Conservation (phyloP, 1,140 invertebrate genomes). For the Oedothorax gibbosus region DNA sequence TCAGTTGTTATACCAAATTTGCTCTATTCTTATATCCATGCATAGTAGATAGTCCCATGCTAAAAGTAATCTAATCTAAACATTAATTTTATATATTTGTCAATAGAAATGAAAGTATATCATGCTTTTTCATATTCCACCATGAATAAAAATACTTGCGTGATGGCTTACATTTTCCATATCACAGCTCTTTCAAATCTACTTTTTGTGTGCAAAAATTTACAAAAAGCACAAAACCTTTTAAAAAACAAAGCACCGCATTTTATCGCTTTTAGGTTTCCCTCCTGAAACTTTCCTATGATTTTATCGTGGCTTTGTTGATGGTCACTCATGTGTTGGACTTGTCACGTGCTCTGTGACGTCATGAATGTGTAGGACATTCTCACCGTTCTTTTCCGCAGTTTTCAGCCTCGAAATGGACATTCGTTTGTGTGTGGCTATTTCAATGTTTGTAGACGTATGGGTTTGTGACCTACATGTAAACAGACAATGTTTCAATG, state of each 20-base stretch:
- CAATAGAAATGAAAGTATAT: too few relatives aligned
- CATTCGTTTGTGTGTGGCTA: constrained; percentile 2
- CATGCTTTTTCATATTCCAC: too few relatives aligned
- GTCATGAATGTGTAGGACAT: constrained; percentile 24
- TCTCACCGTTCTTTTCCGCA: neutral
- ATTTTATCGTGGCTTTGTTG: constrained; percentile 22
- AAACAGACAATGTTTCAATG: neutral
- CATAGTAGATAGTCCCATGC: too few relatives aligned
- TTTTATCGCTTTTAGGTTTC: constrained; percentile 22
- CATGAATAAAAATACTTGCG: neutral
- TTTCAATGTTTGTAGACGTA: neutral
- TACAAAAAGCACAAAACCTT: constrained; percentile 3
- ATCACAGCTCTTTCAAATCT: neutral
- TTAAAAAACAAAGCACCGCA: constrained; percentile 9
- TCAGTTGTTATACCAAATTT: too few relatives aligned
- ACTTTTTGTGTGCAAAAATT: constrained; percentile 5
- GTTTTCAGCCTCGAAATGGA: constrained; percentile 4
- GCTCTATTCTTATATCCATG: too few relatives aligned
- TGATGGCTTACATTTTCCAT: neutral
- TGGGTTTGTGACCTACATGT: constrained; percentile 39
- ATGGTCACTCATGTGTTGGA: constrained; percentile 34
- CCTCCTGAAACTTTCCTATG: constrained; percentile 37
- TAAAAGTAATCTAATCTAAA: too few relatives aligned
- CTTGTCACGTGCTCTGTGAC: constrained; percentile 40
- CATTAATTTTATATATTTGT: too few relatives aligned